Evolutionary conservation across 2,797 vertebrate genomes (phyloP).

Genomic region (Enteromius radiatus): DNA sequence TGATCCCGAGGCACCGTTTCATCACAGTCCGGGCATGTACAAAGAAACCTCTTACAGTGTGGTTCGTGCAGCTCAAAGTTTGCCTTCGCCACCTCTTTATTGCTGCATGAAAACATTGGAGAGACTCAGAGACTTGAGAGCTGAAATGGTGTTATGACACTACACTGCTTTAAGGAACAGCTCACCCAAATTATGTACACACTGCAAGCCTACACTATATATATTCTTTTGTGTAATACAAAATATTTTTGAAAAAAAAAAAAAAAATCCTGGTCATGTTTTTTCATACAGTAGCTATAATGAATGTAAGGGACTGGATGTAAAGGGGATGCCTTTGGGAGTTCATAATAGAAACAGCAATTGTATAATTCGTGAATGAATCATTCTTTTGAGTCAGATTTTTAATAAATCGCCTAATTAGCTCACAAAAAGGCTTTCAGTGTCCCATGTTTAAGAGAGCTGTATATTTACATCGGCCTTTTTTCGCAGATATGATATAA

Average conservation of each 20-base stretch:
- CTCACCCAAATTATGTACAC: neutral
- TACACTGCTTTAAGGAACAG: neutral
- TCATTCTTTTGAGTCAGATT: neutral
- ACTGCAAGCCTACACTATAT: neutral
- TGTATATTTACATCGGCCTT: neutral
- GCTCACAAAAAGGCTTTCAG: neutral
- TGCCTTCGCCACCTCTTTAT: constrained; percentile 73
- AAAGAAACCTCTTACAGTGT: constrained; percentile 81
- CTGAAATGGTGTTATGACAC: neutral
- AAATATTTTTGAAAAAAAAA: too few relatives aligned
- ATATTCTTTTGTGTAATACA: neutral
- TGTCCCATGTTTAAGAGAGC: neutral
- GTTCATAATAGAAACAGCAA: neutral
- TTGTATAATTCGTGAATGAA: neutral
- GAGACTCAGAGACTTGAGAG: neutral
- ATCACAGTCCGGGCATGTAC: constrained; percentile 76
- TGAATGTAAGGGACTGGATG: neutral
- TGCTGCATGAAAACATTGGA: constrained; percentile 65
- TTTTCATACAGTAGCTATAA: neutral
- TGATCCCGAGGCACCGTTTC: constrained; percentile 71
- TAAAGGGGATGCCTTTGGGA: neutral
- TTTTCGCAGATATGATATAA: neutral
- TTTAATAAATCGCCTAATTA: neutral
- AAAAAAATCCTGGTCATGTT: neutral
- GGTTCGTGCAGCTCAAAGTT: constrained; percentile 81